These are phyloP conservation scores for Cyphomyrmex costatus DNA, from an alignment of 1,140 invertebrate species.

Conservation along the genomic window DNA sequence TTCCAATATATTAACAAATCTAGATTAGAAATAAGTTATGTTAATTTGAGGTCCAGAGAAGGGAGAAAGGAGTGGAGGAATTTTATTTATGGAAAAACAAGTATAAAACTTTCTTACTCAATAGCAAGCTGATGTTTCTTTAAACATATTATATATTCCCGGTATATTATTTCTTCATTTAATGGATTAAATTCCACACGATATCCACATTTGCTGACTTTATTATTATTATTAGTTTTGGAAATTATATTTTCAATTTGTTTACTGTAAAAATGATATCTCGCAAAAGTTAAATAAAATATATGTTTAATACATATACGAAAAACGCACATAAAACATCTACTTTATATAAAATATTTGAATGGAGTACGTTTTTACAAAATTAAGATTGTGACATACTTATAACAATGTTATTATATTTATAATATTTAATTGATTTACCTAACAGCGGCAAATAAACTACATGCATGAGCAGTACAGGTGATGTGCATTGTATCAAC, in stretches of 20 bases:
- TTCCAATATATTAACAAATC: constrained; percentile 3
- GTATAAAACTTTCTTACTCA: constrained; percentile 3
- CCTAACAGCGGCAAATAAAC: constrained; percentile 38
- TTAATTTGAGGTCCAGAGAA: no score
- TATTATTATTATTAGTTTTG: not conserved
- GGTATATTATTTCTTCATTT: constrained; percentile 2
- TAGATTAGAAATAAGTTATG: not conserved
- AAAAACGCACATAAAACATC: not conserved
- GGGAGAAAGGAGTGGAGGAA: no score
- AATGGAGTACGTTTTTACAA: not conserved
- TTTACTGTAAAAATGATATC: not conserved
- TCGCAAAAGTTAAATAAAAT: not conserved
- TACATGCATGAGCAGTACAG: constrained; percentile 32
- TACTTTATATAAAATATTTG: not conserved
- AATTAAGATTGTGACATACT: not conserved
- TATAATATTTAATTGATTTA: not conserved
- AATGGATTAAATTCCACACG: not conserved
- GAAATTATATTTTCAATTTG: constrained; percentile 17
- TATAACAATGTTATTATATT: not conserved
- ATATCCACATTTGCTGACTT: not conserved
- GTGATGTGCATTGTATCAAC: constrained; percentile 11
- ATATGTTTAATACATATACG: not conserved
- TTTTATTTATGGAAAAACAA: not conserved
- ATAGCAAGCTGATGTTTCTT: constrained; percentile 44
- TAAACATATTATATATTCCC: constrained; percentile 26